Evolutionary conservation across 2,113 vertebrate species (phyloP), one percentile per base, ranked within the genome.

Genomic region (Tympanuchus pallidicinctus): DNA sequence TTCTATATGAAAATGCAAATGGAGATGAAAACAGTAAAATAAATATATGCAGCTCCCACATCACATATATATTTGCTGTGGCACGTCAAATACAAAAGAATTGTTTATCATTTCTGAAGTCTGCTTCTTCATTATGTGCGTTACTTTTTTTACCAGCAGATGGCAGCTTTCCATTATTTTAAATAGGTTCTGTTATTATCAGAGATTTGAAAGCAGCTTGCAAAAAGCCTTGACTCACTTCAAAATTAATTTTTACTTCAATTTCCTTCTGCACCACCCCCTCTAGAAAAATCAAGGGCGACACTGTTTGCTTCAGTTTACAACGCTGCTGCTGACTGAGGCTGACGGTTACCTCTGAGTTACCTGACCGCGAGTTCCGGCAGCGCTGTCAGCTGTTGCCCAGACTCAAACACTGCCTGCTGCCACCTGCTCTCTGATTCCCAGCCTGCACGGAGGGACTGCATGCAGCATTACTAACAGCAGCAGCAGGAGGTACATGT

Each of bases 141-240:
- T 80, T 89, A 73, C 74, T 59, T 61, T 77, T 24, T 91, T 92
- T 84, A 95, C 97, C 97, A 96, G 95, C 94, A 97, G 97, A 93
- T 97, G 97, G 97, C 97, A 95, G 93, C 67, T 97, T 77, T 70
- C 91, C 83, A 89, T 97, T 96, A 95, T 95, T 96, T 96, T 92
- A 92, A 95, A 89, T 79, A 60, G 60, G 36, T 50, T 91, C 72
- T 52, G 92, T 81, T 86, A 61, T 7, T 50, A 57, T 40, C 38
- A 72, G 32, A 43, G 18, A 22, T 52, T 82, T 80, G 71, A 5
- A 86, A 93, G 7, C 5, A 20, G 72, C 12, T 65, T 32, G 43
- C 70, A 86, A 87, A 90, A 94, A 93, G 42, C 34, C 76, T 61
- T 30, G n/a, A 82, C 70, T 71, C 22, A 71, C 63, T 90, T 76